A percentile compares a stretch with the other conserved stretches of the same genome.
Conservation (phyloP, 2,797 vertebrate species). For the Gallinago nigripennis region DNA sequence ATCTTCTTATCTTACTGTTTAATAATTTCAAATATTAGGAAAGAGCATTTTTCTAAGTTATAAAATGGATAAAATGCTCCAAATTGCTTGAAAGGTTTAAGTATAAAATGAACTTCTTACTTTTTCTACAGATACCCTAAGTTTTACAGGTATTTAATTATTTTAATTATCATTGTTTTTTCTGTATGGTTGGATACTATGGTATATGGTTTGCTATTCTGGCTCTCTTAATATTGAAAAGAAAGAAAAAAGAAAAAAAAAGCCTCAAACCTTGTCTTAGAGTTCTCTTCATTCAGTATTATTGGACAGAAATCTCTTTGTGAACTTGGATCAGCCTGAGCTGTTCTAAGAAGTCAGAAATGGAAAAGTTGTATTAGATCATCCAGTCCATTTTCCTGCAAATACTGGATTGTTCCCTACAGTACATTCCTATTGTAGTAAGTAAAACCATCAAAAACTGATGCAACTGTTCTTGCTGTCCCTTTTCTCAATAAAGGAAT, state of each 20-base stretch:
- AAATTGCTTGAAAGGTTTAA: neutral
- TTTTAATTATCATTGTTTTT: neutral
- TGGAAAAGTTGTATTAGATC: slow-evolving; percentile 72
- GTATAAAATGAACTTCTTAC: neutral
- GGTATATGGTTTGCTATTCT: neutral
- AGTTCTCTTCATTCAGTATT: slow-evolving; percentile 36
- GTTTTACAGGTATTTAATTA: neutral
- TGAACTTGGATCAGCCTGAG: slow-evolving; percentile 52
- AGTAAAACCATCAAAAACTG: slow-evolving; percentile 62
- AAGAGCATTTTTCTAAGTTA: neutral
- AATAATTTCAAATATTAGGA: neutral
- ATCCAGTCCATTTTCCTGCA: slow-evolving; percentile 54
- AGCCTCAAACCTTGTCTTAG: neutral
- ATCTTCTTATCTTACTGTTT: neutral
- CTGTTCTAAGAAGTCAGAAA: slow-evolving; percentile 66
- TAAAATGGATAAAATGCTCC: neutral
- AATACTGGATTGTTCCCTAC: slow-evolving; percentile 57
- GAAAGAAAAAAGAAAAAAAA: neutral
- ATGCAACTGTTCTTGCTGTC: slow-evolving; percentile 47
- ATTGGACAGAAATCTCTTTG: slow-evolving; percentile 49
- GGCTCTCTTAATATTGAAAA: neutral
- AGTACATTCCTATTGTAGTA: slow-evolving; percentile 64
- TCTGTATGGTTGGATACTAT: neutral
- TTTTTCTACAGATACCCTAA: neutral
- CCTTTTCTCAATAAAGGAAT: slow-evolving; percentile 15